Evolutionary conservation across 1,140 invertebrate species (phyloP), one percentile per base, ranked within the genome.

Genomic region (Heliconius melpomene): DNA sequence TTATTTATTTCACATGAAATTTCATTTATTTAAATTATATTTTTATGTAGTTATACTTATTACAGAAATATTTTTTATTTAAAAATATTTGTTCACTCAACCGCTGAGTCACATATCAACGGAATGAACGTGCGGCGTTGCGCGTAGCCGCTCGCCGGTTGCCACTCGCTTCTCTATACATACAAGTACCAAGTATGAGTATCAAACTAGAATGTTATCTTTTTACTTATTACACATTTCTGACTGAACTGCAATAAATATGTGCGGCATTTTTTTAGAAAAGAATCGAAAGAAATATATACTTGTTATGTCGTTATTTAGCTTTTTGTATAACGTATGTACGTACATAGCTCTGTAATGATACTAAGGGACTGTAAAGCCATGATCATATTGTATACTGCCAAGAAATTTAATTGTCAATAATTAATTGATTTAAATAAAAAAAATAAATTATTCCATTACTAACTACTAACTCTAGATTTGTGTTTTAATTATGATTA

Each of bases 111-210:
- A 75, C 32, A 75, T 29, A n/a, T 50, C 7, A 23, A 36, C 74
- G 50, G 23, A 52, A 13, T 13, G 46, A 46, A 75, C 74, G 74
- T 75, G 74, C 74, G 74, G 74, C 50, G 74, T 52, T n/a, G 54
- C 74, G 74, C 74, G 74, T 75, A 75, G 73, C 40, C 60, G 60
- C 60, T 2, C 60, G 60, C 60, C n/a, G 26, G 60, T 29, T 66
- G 60, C 60, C 60, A 6, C 60, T 66, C 54, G 54, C 60, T 20
- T 20, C 54, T 3, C 60, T 29, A 13, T 66, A 66, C 26, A 7
- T 66, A 66, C 26, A 29, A 52, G 18, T 52, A 9, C 7, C 54
- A n/a, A n/a, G 54, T 23, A 9, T 9, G 8, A 66, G 60, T 66
- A 66, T 66, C 60, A 66, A 66, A 66, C 60, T 66, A 66, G 60